Evolutionary conservation across 2,113 vertebrate species (phyloP), one percentile per base, ranked within the genome.

Genomic region (Periophthalmus modestus): DNA sequence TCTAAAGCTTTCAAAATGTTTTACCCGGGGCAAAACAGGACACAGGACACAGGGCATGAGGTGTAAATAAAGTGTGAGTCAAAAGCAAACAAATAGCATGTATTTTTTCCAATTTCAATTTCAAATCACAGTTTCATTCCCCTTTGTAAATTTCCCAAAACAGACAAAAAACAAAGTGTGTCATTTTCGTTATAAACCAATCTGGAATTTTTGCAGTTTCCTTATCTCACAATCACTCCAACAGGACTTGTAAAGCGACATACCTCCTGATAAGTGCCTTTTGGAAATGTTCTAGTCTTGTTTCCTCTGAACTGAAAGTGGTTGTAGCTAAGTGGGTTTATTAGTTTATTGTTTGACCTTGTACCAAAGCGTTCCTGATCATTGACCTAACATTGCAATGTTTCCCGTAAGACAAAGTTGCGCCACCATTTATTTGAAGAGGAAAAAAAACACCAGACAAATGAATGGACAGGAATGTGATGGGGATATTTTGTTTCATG

Each of bases 331-430:
- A 34, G 34, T 62, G 7, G 28, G 15, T 62, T 62, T 62, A 62
- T 62, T 7, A 33, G 59, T 14, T 5, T 14, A 34, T 62, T 28
- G 63, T 83, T 74, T 63, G 78, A 0, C 74, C 65, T 16, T 7
- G 15, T 15, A 62, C 58, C 82, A 78, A 78, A 77, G n/a, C 0
- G 2, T 63, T 80, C 43, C 71, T 74, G 79, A 58, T 46, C 59
- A 68, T 23, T 69, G 61, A 78, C 58, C 74, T 81, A 66, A 69
- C n/a, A 72, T n/a, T 43, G 15, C 9, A 28, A n/a, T 61, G 46
- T 63, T 81, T 59, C 73, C 14, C 67, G 43, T 61, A 2, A 39
- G 18, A 69, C 24, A 71, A 62, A 28, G 10, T 48, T 23, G 18
- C 52, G 0, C 19, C 52, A 21, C 75, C 46, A 66, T 77, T 21